Percentiles rank a stretch among this genome's conserved stretches.
Evolutionary conservation across 2,888 invertebrate genomes (phyloP).

Genomic region (Andrena bucephala): DNA sequence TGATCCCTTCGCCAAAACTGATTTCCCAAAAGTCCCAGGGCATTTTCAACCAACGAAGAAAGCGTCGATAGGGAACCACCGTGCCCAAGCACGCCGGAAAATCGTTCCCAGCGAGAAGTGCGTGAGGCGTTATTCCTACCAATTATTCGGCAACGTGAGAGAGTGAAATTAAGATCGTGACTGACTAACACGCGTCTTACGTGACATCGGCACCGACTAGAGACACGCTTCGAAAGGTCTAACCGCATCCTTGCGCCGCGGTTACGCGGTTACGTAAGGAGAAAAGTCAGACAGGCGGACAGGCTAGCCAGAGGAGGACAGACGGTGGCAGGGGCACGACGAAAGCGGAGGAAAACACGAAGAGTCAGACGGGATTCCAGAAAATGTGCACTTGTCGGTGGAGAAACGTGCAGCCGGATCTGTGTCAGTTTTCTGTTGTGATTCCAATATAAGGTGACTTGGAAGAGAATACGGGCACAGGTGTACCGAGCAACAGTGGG

Average conservation of each 20-base stretch:
- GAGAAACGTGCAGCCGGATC: neutral
- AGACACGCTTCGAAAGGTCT: slow-evolving; percentile 74
- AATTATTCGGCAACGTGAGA: slow-evolving; percentile 57
- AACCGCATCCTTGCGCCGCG: slow-evolving; percentile 74
- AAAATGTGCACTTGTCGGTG: slow-evolving; percentile 5
- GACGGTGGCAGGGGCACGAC: neutral
- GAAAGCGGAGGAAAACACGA: slow-evolving; percentile 13
- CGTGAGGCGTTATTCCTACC: slow-evolving; percentile 21
- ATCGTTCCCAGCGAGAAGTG: slow-evolving; percentile 24
- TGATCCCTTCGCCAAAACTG: too few species aligned
- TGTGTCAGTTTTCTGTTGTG: neutral
- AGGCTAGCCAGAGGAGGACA: slow-evolving; percentile 21
- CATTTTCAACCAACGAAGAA: neutral
- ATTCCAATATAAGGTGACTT: neutral
- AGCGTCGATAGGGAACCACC: neutral
- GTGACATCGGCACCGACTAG: slow-evolving; percentile 66
- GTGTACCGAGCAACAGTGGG: too few species aligned
- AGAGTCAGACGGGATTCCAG: slow-evolving; percentile 8
- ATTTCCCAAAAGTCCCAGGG: neutral
- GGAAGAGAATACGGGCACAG: neutral
- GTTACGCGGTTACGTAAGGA: slow-evolving; percentile 72
- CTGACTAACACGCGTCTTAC: slow-evolving; percentile 68
- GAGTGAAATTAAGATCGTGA: slow-evolving; percentile 74
- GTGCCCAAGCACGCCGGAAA: neutral
- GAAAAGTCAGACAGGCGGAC: slow-evolving; percentile 59